A percentile compares a stretch with the other conserved stretches of the same genome.
These are phyloP conservation scores for Orcinus orca DNA, from an alignment of 2,113 vertebrate species.

Conservation along the genomic window DNA sequence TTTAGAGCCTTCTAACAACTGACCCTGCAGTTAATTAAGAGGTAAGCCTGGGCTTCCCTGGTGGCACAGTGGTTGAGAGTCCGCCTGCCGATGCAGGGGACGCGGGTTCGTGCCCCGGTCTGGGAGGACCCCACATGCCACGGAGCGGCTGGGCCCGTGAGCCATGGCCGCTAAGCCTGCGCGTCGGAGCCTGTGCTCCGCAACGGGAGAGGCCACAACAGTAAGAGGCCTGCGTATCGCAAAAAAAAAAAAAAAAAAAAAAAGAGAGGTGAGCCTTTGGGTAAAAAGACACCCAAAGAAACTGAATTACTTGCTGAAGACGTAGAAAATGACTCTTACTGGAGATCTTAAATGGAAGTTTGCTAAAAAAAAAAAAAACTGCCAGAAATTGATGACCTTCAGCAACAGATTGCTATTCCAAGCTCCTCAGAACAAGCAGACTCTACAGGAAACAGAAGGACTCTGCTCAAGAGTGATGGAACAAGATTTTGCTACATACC, in stretches of 20 bases:
- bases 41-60: neutral
- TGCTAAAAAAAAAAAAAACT: neutral
- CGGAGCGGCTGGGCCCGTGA: too few relatives aligned
- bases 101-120: too few relatives aligned
- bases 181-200: too few relatives aligned
- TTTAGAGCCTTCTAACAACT: neutral
- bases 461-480: neutral
- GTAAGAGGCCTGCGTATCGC: too few relatives aligned
- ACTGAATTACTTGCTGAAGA: neutral
- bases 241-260: too few relatives aligned
- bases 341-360: neutral
- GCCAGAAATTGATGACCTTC: neutral
- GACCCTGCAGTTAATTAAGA: neutral
- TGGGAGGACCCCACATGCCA: too few relatives aligned
- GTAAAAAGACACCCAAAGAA: neutral
- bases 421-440: neutral
- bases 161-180: too few relatives aligned
- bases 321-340: neutral
- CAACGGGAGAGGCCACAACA: too few relatives aligned
- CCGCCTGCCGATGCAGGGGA: too few relatives aligned
- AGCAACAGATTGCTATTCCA: neutral
- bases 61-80: too few relatives aligned
- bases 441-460: neutral
- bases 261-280: neutral
- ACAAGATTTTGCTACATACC: neutral